Percentiles rank a stretch among this genome's conserved stretches.
Conservation (phyloP, 2,113 vertebrate genomes). For the Atherinomorus stipes region DNA sequence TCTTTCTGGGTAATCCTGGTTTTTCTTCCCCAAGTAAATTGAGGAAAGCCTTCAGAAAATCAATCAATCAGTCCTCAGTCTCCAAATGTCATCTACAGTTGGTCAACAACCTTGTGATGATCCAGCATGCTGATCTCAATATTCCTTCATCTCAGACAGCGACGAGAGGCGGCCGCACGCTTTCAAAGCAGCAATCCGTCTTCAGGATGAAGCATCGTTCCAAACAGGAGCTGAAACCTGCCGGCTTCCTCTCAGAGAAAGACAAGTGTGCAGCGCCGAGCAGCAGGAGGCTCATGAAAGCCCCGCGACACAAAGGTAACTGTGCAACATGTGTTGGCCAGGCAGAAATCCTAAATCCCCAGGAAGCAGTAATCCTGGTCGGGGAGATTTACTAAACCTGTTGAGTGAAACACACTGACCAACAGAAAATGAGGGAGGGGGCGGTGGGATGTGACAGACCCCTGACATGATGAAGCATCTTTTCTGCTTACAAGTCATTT, state of each 20-base stretch:
- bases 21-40: neutral
- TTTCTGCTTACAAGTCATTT: conserved; percentile 23
- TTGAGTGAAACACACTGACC: conserved; percentile 43
- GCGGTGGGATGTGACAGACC: neutral
- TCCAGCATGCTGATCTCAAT: conserved; percentile 29
- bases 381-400: conserved; percentile 83
- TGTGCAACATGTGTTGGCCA: conserved; percentile 79
- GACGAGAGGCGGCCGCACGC: conserved; percentile 14
- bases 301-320: conserved; percentile 36
- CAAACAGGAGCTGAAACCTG: conserved; percentile 2
- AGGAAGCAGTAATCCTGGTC: conserved; percentile 86
- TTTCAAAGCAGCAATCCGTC: conserved; percentile 28
- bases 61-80: neutral
- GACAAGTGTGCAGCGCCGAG: neutral
- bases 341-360: conserved; percentile 88
- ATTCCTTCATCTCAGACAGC: conserved; percentile 35
- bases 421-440: conserved; percentile 10
- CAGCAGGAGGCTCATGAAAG: conserved; percentile 31
- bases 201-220: conserved; percentile 29
- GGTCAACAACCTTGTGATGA: conserved; percentile 50
- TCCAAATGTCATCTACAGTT: conserved; percentile 53
- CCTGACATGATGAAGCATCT: neutral
- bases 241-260: conserved; percentile 27
- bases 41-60: neutral
- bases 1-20: neutral